phyloP scores from a whole-genome alignment of 2,888 invertebrate species.

The Drosophila pseudotalamancana region DNA sequence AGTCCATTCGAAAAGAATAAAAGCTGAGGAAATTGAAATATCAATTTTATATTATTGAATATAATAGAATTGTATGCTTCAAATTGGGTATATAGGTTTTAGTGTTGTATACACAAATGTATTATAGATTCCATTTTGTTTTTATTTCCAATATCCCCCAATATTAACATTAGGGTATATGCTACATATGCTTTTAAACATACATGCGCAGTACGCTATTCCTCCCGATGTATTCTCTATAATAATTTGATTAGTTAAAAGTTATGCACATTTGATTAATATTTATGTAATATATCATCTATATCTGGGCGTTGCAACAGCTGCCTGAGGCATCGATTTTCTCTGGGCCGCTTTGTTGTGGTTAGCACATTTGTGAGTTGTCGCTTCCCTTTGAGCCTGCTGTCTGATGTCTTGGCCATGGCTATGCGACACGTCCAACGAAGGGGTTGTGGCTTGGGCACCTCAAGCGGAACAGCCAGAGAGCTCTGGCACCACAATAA shows the following conservation, averaged over 20 bases:
- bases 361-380: slow-evolving; percentile 40
- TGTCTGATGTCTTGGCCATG: background rate
- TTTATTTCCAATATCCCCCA: no score
- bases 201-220: no score
- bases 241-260: background rate
- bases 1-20: no score
- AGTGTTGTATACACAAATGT: no score
- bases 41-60: no score
- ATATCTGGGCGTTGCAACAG: slow-evolving; percentile 20
- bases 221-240: no score
- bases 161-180: no score
- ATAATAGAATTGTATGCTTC: no score
- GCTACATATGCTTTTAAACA: no score
- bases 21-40: no score
- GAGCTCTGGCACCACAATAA: slow-evolving; percentile 3
- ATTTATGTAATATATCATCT: background rate
- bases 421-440: slow-evolving; percentile 56
- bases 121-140: no score
- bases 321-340: slow-evolving; percentile 31
- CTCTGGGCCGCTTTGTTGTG: slow-evolving; percentile 58
- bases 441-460: slow-evolving; percentile 50
- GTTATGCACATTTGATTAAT: background rate
- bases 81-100: no score
- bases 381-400: slow-evolving; percentile 36
- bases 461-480: slow-evolving; percentile 41